Evolutionary conservation across 2,888 invertebrate genomes (phyloP), one percentile per base, ranked within the genome.

Genomic region (Automeris io): DNA sequence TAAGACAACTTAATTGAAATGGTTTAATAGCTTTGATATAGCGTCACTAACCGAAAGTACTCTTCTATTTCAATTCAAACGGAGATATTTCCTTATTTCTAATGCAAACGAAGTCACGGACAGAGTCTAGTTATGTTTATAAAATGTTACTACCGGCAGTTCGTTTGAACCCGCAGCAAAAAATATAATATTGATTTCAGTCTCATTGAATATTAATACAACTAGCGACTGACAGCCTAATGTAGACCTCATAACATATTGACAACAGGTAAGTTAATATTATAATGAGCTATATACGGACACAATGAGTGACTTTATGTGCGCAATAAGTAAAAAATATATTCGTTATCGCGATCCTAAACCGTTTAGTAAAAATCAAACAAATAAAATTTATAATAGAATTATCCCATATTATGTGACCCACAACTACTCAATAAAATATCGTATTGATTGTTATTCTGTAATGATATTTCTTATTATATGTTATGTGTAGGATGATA

Each of bases 371-470:
- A 16, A 7, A 24, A 37, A 37, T n/a, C 4, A 18, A 32, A 16
- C 12, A 32, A 37, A 23, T 22, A 22, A 32, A 13, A 37, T 23
- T 22, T 9, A 21, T 6, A 23, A 26, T 19, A 21, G 13, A 12
- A 5, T 36, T 36, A 29, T 18, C 22, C 29, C 26, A 3, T 29
- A 7, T 24, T n/a, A 35, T 21, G 26, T 26, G 25, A 40, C 5
- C 31, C 33, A 29, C 37, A 41, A 46, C 33, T 24, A 25, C 16
- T n/a, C n/a, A 38, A 41, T 34, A 42, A 39, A 33, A 5, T 39
- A 38, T 44, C 16, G 31, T 35, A 24, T 25, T 23, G 13, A 35
- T 21, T 26, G 6, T 25, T 32, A 42, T 41, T 34, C 32, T 29
- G 13, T 13, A 9, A 16, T 11, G 24, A 11, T 24, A 11, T 16